Evolutionary conservation across 2,797 vertebrate genomes (phyloP).

Genomic region (Chaetodon trifasciatus): DNA sequence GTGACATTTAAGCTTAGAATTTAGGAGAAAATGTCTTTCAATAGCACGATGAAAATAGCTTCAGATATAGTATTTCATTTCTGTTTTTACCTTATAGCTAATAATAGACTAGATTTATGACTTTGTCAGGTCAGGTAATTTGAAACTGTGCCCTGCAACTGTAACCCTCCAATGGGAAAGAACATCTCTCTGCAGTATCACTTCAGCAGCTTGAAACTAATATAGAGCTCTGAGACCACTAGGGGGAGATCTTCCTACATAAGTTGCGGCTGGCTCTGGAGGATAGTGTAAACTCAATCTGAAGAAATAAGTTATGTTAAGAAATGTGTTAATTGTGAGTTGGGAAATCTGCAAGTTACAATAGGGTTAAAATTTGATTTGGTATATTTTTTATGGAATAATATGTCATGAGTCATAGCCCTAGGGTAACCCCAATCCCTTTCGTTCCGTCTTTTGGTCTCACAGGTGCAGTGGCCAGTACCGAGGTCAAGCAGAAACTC

Average conservation of each 20-base stretch:
- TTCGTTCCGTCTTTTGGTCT: conserved; percentile 77
- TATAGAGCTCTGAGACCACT: conserved; percentile 72
- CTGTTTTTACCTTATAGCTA: conserved; percentile 78
- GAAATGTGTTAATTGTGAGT: conserved; percentile 6
- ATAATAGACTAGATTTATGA: conserved; percentile 76
- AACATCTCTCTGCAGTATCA: conserved; percentile 63
- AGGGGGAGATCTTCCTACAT: conserved; percentile 86
- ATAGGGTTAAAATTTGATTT: not conserved
- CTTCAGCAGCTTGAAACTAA: conserved; percentile 42
- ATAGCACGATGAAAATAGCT: conserved; percentile 67
- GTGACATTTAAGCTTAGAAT: conserved; percentile 63
- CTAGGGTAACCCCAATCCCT: conserved; percentile 80
- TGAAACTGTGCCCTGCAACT: conserved; percentile 74
- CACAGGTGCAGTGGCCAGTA: conserved; percentile 97
- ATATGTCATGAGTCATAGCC: conserved; percentile 29
- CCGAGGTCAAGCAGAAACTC: conserved; percentile 99
- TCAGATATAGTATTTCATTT: conserved; percentile 68
- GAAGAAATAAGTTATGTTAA: conserved; percentile 20
- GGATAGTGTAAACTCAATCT: conserved; percentile 16
- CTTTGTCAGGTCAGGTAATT: conserved; percentile 75
- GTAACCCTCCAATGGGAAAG: conserved; percentile 60
- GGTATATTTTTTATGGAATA: no score
- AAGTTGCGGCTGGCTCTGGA: conserved; percentile 34
- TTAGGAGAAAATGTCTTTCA: conserved; percentile 63
- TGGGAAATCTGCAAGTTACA: not conserved